Evolutionary conservation across 2,113 vertebrate genomes (phyloP), one percentile per base, ranked within the genome.

Genomic region (Myiagra hebetior): DNA sequence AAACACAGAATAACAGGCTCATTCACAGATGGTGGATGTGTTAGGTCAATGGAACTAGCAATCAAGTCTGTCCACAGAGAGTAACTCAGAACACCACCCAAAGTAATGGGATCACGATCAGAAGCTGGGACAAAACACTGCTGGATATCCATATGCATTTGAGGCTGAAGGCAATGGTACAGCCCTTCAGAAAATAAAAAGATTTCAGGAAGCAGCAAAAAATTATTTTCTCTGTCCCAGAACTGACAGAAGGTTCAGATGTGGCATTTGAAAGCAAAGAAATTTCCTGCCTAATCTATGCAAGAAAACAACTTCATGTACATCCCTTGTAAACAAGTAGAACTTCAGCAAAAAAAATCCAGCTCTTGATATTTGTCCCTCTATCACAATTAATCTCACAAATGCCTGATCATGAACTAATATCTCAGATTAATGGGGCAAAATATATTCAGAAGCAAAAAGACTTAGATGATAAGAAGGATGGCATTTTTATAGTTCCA

Each of bases 31-130:
- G 37, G 30, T 49, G 37, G 44, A 21, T 76, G 35, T 2, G 1
- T 56, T 68, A 82, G 46, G 33, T 72, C 84, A 69, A 8, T 14
- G 47, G n/a, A 76, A 62, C 0, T 1, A 81, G 6, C n/a, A 83
- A 33, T 23, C 14, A 62, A 27, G 4, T 42, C 57, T 72, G 47
- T 37, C 37, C 31, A 26, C 35, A 78, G 11, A 72, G 41, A 59
- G 24, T 41, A 47, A 23, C 19, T 84, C 56, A 37, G 52, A 89
- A 56, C 16, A 87, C 9, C 19, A 17, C 57, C 63, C 46, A 39
- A 42, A n/a, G 39, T 17, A 85, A 24, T 0, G 0, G 30, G 44
- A 24, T 68, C 16, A 16, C 14, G 23, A 73, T 65, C 49, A 68
- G 52, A 70, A 91, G 39, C 7, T 52, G 52, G 22, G 28, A 47